Percentiles rank a stretch among this genome's conserved stretches.
These are phyloP conservation scores for Hydrolagus affinis DNA, from an alignment of 2,113 vertebrate species.

Conservation along the genomic window DNA sequence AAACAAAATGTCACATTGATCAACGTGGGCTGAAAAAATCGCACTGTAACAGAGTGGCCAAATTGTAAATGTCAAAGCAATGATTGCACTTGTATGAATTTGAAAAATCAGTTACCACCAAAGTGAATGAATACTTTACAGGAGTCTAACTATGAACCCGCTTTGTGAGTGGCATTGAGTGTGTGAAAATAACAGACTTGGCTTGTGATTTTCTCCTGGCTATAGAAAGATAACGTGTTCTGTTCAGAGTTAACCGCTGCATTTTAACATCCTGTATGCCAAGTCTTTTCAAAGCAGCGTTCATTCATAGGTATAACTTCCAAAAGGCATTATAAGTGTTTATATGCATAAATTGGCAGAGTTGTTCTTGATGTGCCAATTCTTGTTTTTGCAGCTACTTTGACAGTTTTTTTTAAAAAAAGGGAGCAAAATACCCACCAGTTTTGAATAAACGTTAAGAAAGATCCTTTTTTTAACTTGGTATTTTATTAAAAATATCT, in stretches of 20 bases:
- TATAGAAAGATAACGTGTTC: neutral
- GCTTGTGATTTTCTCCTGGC: neutral
- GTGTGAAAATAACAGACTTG: neutral
- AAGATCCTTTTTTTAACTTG: too few species aligned
- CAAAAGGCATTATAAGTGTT: too few species aligned
- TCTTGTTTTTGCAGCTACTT: neutral
- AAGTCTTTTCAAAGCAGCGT: neutral
- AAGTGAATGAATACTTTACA: neutral
- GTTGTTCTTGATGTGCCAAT: neutral
- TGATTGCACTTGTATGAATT: neutral
- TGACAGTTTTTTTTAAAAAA: neutral
- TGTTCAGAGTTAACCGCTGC: neutral
- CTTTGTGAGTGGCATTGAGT: too few species aligned
- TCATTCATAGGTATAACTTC: too few species aligned
- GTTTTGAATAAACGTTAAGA: neutral
- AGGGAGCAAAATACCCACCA: neutral
- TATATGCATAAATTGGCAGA: neutral
- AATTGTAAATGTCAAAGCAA: slow-evolving; percentile 24
- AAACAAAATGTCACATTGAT: neutral
- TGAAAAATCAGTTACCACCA: neutral
- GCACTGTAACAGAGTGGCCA: neutral
- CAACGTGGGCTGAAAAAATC: neutral
- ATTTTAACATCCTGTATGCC: neutral
- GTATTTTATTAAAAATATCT: neutral
- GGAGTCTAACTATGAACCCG: neutral